A percentile compares a stretch with the other conserved stretches of the same genome.
phyloP scores from a whole-genome alignment of 2,797 vertebrate species.

The Notoglanidium macrostoma region DNA sequence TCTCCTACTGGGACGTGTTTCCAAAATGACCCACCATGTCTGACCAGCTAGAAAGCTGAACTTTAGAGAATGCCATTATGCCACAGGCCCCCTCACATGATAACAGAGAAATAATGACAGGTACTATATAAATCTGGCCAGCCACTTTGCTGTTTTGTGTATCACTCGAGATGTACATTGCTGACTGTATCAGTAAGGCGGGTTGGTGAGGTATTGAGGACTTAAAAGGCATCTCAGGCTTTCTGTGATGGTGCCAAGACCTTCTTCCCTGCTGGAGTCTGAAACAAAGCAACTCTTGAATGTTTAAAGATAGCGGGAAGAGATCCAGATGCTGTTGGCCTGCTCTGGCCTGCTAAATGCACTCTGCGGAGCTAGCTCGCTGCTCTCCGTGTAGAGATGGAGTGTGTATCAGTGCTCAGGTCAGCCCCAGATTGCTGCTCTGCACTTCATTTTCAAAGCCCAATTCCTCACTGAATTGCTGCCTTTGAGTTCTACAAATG shows the following conservation, averaged over 20 bases:
- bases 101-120: not conserved
- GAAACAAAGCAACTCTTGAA: not conserved
- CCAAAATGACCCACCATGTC: conserved; percentile 10
- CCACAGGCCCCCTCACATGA: not conserved
- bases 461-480: conserved; percentile 11
- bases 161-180: not conserved
- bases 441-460: not conserved
- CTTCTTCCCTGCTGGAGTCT: not conserved
- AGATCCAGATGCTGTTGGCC: conserved; percentile 12
- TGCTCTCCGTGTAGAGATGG: not conserved
- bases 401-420: conserved; percentile 6
- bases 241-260: not conserved
- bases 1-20: not conserved
- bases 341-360: conserved; percentile 4
- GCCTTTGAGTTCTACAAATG: not conserved
- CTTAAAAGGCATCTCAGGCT: conserved; percentile 19
- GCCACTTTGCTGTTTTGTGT: not conserved
- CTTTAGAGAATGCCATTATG: conserved; percentile 38
- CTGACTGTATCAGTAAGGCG: not conserved
- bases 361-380: not conserved
- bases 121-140: not conserved
- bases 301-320: conserved; percentile 22
- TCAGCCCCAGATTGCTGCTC: conserved; percentile 2
- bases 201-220: not conserved
- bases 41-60: conserved; percentile 29